Evolutionary conservation across 1,140 invertebrate species (phyloP).

Genomic region (Sminthurides bifidus): DNA sequence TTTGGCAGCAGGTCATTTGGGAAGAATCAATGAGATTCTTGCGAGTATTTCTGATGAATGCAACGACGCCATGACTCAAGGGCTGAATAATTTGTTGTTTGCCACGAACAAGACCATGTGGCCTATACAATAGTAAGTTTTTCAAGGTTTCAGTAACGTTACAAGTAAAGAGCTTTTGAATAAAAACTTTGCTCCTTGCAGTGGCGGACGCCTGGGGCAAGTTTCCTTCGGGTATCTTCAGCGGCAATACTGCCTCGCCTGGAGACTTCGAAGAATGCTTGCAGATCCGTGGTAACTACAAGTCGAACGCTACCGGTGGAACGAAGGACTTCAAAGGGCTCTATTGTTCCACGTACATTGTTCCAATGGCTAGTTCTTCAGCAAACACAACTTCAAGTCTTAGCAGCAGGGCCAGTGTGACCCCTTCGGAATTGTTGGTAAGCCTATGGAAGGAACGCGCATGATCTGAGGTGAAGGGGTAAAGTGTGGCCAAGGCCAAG

Average conservation of each 20-base stretch:
- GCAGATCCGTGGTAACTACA: constrained; percentile 40
- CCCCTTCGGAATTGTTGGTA: background rate
- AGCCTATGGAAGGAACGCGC: no score
- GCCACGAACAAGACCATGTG: no score
- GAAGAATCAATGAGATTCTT: no score
- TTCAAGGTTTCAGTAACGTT: no score
- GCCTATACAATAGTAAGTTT: no score
- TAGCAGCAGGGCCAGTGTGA: background rate
- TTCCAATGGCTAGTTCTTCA: background rate
- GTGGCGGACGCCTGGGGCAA: background rate
- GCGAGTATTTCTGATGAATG: no score
- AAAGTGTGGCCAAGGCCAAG: background rate
- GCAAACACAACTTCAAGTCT: background rate
- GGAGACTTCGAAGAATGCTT: constrained; percentile 32
- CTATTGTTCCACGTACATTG: constrained; percentile 4
- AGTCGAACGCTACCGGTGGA: background rate
- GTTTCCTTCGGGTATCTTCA: background rate
- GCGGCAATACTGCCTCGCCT: background rate
- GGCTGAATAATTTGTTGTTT: no score
- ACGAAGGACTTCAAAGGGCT: background rate
- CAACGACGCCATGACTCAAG: no score
- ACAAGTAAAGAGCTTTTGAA: no score
- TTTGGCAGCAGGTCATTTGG: no score
- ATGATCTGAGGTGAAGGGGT: background rate
- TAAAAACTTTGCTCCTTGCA: no score